Conservation (phyloP, 2,113 vertebrate genomes). For the Trematomus loennbergii region DNA sequence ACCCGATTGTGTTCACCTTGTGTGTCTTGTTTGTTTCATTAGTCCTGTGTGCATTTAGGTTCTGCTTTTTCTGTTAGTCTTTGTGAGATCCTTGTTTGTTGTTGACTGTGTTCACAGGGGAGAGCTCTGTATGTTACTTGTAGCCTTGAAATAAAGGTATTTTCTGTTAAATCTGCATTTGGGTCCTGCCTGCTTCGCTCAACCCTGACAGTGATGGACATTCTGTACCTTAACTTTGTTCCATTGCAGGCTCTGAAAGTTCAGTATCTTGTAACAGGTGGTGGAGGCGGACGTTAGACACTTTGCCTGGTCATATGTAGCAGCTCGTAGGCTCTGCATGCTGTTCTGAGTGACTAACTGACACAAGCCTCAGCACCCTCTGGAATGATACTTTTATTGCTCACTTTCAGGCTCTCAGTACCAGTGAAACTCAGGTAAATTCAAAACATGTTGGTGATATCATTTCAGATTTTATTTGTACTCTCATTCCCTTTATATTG, state of each 20-base stretch:
- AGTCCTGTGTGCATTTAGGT: too few relatives aligned
- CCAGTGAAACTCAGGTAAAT: not conserved
- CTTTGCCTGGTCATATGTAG: constrained; percentile 3
- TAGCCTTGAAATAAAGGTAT: too few relatives aligned
- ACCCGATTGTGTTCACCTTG: too few relatives aligned
- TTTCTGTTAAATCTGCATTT: too few relatives aligned
- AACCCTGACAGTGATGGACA: too few relatives aligned
- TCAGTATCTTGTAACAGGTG: not conserved
- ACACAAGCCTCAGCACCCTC: constrained; percentile 30
- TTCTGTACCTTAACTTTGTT: not conserved
- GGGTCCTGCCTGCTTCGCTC: too few relatives aligned
- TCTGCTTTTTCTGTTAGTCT: too few relatives aligned
- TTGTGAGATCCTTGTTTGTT: too few relatives aligned
- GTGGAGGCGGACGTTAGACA: constrained; percentile 38
- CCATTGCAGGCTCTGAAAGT: constrained; percentile 5
- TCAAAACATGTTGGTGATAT: not conserved
- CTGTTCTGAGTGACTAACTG: constrained; percentile 45
- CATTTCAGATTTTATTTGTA: not conserved
- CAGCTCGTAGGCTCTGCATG: constrained; percentile 27
- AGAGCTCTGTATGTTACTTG: too few relatives aligned
- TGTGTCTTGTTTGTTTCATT: too few relatives aligned
- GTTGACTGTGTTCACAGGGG: too few relatives aligned
- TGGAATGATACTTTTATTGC: constrained; percentile 36
- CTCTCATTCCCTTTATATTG: not conserved
- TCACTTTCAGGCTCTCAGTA: constrained; percentile 21